These are phyloP conservation scores for Galeopsomyia nigrocyanea DNA, from an alignment of 2,888 invertebrate species.

Conservation along the genomic window DNA sequence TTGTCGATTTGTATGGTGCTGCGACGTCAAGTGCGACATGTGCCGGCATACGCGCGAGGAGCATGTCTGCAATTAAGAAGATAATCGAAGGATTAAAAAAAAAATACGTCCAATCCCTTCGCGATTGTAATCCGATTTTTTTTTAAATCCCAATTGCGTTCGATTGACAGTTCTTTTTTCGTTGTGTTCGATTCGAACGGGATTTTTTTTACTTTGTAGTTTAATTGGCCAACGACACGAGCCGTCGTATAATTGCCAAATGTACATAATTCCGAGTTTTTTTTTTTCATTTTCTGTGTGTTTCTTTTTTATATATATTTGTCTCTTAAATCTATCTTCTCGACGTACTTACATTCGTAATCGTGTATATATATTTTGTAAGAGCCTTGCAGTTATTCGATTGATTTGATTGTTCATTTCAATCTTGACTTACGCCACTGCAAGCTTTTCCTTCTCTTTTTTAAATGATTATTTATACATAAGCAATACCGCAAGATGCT, in stretches of 20 bases:
- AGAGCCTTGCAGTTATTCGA: slow-evolving; percentile 11
- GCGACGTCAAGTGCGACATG: slow-evolving; percentile 86
- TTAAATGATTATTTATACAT: no score
- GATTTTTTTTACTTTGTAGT: neutral
- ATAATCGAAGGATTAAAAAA: no score
- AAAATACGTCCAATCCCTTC: no score
- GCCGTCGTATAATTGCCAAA: slow-evolving; percentile 51
- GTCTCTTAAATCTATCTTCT: slow-evolving; percentile 50
- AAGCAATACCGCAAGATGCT: no score
- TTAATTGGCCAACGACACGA: slow-evolving; percentile 14
- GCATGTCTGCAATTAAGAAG: slow-evolving; percentile 84
- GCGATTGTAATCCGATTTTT: no score
- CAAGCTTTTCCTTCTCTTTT: neutral
- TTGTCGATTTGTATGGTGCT: slow-evolving; percentile 93
- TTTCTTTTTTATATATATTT: slow-evolving; percentile 46
- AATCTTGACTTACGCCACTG: slow-evolving; percentile 1
- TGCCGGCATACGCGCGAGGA: slow-evolving; percentile 86
- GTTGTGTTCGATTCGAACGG: no score
- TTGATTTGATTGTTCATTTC: slow-evolving; percentile 2
- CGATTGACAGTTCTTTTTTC: no score
- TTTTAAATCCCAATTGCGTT: no score
- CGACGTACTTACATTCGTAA: slow-evolving; percentile 52
- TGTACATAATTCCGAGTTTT: slow-evolving; percentile 51
- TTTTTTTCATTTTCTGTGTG: slow-evolving; percentile 40
- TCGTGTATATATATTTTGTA: slow-evolving; percentile 49